Evolutionary conservation across 2,113 vertebrate species (phyloP).

Genomic region (Odontesthes bonariensis): DNA sequence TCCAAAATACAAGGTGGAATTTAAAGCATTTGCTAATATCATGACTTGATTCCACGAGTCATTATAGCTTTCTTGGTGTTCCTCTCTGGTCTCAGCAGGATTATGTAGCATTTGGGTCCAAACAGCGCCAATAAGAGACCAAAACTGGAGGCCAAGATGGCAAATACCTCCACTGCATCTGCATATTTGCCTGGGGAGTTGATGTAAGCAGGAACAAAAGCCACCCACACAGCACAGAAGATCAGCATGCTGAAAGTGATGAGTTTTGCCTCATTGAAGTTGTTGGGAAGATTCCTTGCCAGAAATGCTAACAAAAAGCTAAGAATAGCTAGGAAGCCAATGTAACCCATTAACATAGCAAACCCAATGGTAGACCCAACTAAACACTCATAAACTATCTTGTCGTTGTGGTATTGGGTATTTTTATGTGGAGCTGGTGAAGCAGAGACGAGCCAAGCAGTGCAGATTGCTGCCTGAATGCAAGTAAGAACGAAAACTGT

Average conservation of each 20-base stretch:
- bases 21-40: not conserved
- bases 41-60: slow-evolving; percentile 30
- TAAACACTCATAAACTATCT: slow-evolving; percentile 72
- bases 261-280: slow-evolving; percentile 77
- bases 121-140: slow-evolving; percentile 77
- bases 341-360: slow-evolving; percentile 70
- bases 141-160: slow-evolving; percentile 79
- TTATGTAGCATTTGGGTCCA: slow-evolving; percentile 51
- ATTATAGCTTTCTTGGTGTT: slow-evolving; percentile 76
- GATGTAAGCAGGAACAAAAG: slow-evolving; percentile 64
- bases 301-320: slow-evolving; percentile 78
- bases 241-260: slow-evolving; percentile 83
- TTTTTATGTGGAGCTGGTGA: slow-evolving; percentile 66
- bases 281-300: slow-evolving; percentile 76
- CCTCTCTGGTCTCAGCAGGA: slow-evolving; percentile 65
- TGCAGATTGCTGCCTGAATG: slow-evolving; percentile 71
- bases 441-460: slow-evolving; percentile 61
- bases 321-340: slow-evolving; percentile 68
- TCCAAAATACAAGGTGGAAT: slow-evolving; percentile 1
- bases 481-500: slow-evolving; percentile 65
- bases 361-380: slow-evolving; percentile 73
- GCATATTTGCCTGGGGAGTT: slow-evolving; percentile 44
- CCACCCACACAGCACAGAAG: slow-evolving; percentile 80
- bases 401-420: slow-evolving; percentile 53
- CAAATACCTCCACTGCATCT: slow-evolving; percentile 53